Conservation (phyloP, 2,797 vertebrate species). For the Stomatorhinus walkeri region DNA sequence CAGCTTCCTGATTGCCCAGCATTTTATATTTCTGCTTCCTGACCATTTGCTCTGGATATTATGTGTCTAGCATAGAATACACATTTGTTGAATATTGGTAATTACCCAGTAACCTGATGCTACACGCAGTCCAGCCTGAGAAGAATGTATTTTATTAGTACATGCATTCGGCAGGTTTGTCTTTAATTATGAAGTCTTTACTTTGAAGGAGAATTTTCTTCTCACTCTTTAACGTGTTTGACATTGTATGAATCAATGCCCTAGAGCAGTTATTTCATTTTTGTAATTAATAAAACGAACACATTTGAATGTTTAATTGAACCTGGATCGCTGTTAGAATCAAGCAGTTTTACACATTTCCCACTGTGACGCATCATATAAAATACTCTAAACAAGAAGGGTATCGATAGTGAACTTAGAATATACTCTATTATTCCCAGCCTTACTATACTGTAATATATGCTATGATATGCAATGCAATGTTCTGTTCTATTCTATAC, state of each 20-base stretch:
- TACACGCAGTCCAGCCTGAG: not conserved
- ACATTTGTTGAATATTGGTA: not conserved
- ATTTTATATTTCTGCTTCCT: not conserved
- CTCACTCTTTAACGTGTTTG: not conserved
- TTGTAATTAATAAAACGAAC: not conserved
- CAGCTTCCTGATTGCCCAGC: not conserved
- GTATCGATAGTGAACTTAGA: not conserved
- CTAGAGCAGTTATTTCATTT: not conserved
- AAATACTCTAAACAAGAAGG: not conserved
- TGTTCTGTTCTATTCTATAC: not conserved
- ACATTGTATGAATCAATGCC: not conserved
- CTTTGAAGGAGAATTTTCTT: not conserved
- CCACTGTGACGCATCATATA: not conserved
- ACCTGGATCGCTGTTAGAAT: not conserved
- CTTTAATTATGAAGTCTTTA: not conserved
- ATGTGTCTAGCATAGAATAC: not conserved
- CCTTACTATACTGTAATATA: not conserved
- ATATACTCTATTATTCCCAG: not conserved
- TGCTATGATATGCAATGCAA: not conserved
- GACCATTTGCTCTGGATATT: not conserved
- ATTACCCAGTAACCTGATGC: not conserved
- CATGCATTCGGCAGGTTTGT: not conserved
- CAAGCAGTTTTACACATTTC: not conserved
- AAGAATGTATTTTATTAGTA: not conserved
- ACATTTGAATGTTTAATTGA: not conserved